Percentiles rank a stretch among this genome's conserved stretches.
Conservation (phyloP, 2,797 vertebrate genomes). For the Masticophis lateralis region DNA sequence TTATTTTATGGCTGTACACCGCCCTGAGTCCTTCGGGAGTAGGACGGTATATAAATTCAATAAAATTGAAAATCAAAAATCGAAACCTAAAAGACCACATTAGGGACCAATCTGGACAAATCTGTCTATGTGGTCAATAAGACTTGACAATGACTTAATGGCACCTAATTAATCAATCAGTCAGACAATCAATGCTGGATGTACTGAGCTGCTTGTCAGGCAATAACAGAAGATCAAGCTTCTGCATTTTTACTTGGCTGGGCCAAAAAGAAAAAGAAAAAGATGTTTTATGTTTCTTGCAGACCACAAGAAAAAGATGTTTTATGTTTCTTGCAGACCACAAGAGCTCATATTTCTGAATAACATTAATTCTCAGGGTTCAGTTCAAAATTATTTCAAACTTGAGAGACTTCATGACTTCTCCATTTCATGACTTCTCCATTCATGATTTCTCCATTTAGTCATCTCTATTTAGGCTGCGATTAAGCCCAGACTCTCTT, state of each 20-base stretch:
- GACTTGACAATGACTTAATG: neutral
- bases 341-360: neutral
- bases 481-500: neutral
- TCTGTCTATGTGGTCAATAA: neutral
- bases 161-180: neutral
- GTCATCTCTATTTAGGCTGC: neutral
- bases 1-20: too few species aligned
- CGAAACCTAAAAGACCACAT: neutral
- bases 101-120: neutral
- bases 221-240: neutral
- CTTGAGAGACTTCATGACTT: neutral
- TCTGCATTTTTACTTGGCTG: neutral
- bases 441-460: neutral
- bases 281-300: neutral
- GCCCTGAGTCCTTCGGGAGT: too few species aligned
- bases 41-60: too few species aligned
- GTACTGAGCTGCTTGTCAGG: neutral
- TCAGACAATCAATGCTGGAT: neutral
- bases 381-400: neutral
- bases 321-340: neutral
- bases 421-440: neutral
- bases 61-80: too few species aligned
- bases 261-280: neutral
- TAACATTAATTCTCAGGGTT: neutral
- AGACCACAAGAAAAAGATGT: neutral